phyloP scores from a whole-genome alignment of 1,140 invertebrate species.

The Eufriesea mexicana region DNA sequence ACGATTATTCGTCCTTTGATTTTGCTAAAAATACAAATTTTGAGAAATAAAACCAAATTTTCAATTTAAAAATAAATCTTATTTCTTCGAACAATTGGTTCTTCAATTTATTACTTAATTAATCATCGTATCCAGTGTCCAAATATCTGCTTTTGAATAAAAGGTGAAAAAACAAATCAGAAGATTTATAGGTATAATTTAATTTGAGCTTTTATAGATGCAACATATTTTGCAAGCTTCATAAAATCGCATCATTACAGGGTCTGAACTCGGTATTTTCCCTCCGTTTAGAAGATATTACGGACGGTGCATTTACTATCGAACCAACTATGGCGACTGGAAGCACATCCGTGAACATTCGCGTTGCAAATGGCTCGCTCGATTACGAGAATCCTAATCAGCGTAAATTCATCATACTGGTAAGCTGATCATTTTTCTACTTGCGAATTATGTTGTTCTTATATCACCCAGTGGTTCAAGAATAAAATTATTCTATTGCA shows the following conservation, averaged over 20 bases:
- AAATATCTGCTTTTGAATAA: background rate
- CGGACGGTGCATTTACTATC: constrained; percentile 89
- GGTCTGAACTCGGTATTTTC: constrained; percentile 91
- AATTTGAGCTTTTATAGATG: background rate
- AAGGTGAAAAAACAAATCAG: no score
- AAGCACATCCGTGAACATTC: constrained; percentile 90
- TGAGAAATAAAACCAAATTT: no score
- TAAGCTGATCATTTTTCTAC: constrained; percentile 74
- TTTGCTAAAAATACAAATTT: no score
- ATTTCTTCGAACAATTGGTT: no score
- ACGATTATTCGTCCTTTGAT: no score
- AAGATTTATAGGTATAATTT: background rate
- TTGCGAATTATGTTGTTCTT: background rate
- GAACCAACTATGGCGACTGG: constrained; percentile 91
- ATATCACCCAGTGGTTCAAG: no score
- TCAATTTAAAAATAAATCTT: no score
- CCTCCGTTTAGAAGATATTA: constrained; percentile 89
- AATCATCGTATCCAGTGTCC: no score
- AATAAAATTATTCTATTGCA: background rate
- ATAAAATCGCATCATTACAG: constrained; percentile 79
- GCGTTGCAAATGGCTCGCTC: constrained; percentile 89
- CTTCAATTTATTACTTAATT: no score
- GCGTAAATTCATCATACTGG: constrained; percentile 93
- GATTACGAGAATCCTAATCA: constrained; percentile 97
- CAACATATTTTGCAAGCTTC: background rate